Conservation (phyloP, 2,113 vertebrate species). For the Lycocorax pyrrhopterus region DNA sequence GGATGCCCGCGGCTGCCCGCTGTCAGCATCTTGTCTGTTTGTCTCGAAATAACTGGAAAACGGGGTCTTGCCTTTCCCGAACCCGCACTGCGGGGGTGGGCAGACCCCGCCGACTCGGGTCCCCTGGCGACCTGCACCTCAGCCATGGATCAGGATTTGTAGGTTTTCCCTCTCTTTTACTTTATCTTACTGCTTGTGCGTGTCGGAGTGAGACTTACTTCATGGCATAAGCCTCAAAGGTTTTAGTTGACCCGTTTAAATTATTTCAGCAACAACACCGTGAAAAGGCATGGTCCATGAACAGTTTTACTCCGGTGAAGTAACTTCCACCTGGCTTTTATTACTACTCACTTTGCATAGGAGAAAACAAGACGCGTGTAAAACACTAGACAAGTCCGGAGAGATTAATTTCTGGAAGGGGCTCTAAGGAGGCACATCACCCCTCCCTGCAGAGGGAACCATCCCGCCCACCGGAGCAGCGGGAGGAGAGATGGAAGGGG, state of each 20-base stretch:
- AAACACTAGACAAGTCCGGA: neutral
- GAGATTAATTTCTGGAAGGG: neutral
- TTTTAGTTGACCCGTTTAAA: neutral
- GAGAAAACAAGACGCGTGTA: neutral
- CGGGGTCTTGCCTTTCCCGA: neutral
- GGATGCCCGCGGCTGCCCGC: neutral
- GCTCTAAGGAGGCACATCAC: neutral
- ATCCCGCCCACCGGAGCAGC: neutral
- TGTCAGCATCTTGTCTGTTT: neutral
- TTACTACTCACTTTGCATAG: neutral
- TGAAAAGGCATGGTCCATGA: neutral
- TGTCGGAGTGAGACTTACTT: neutral
- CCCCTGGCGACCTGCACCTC: neutral
- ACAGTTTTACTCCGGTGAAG: neutral
- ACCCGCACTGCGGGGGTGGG: neutral
- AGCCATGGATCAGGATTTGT: neutral
- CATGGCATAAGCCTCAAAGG: neutral
- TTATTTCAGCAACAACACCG: neutral
- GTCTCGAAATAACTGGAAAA: neutral
- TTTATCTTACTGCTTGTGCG: neutral
- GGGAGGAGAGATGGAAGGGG: neutral
- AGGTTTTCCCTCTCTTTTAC: neutral
- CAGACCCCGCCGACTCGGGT: neutral
- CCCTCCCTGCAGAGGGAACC: neutral
- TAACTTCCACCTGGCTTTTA: neutral